Evolutionary conservation across 1,140 invertebrate genomes (phyloP).

Genomic region (Drosophila grimshawi): DNA sequence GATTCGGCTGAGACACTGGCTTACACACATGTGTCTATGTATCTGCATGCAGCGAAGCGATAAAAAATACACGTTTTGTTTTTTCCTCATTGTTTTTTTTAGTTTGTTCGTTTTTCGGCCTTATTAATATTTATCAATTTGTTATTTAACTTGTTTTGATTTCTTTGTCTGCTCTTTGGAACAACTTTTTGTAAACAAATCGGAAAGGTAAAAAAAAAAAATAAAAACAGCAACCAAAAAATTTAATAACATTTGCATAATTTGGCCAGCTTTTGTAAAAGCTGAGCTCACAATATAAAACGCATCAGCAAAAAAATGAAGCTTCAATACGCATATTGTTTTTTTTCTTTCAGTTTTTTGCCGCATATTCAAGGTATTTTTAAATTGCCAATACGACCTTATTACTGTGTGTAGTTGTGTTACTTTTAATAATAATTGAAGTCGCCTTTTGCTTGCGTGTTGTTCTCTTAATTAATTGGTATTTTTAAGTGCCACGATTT

Average conservation of each 20-base stretch:
- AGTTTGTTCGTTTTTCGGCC: conserved; percentile 35
- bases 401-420: conserved; percentile 57
- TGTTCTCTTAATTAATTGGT: conserved; percentile 59
- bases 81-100: conserved; percentile 4
- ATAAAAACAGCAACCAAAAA: conserved; percentile 30
- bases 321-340: conserved; percentile 13
- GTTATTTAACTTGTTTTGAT: conserved; percentile 76
- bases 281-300: background rate
- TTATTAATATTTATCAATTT: conserved; percentile 79
- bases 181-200: conserved; percentile 40
- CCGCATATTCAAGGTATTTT: conserved; percentile 44
- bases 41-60: conserved; percentile 41
- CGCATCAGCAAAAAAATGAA: conserved; percentile 14
- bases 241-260: conserved; percentile 43
- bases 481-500: conserved; percentile 16
- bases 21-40: conserved; percentile 12
- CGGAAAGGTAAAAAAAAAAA: conserved; percentile 30
- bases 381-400: conserved; percentile 70
- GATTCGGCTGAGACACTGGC: conserved; percentile 11
- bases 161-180: conserved; percentile 54
- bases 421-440: conserved; percentile 21
- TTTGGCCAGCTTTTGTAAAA: conserved; percentile 18
- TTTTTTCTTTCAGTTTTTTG: conserved; percentile 17
- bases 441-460: conserved; percentile 48
- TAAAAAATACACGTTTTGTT: conserved; percentile 38